Percentiles rank a stretch among this genome's conserved stretches.
phyloP scores from a whole-genome alignment of 2,797 vertebrate genomes.

The Decapterus maruadsi region DNA sequence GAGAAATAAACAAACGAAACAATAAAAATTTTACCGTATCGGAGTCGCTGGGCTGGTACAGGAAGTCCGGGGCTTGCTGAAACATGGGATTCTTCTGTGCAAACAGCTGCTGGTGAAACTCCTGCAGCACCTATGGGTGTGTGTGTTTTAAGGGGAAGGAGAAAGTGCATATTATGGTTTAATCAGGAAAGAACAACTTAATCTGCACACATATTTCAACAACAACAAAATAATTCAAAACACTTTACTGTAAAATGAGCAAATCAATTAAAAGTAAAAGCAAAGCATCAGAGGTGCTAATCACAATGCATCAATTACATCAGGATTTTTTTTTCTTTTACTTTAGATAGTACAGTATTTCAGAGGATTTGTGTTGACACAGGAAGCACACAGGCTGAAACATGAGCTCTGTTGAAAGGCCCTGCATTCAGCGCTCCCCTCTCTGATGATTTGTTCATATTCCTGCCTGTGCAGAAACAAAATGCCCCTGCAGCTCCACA shows the following conservation, averaged over 20 bases:
- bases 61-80: constrained; percentile 89
- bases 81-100: constrained; percentile 91
- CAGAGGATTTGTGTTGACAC: constrained; percentile 13
- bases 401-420: constrained; percentile 5
- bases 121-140: constrained; percentile 87
- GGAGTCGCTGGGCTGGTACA: constrained; percentile 92
- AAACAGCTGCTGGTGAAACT: constrained; percentile 94
- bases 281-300: neutral
- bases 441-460: constrained; percentile 45
- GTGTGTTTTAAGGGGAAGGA: neutral
- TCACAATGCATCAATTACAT: neutral
- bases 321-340: neutral
- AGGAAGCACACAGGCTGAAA: constrained; percentile 46
- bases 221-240: too few relatives aligned
- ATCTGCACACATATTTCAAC: neutral
- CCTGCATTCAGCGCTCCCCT: neutral
- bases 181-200: neutral
- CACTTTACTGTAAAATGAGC: too few relatives aligned
- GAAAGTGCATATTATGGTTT: neutral
- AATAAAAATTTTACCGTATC: constrained; percentile 88
- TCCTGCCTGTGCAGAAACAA: constrained; percentile 58
- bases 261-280: neutral
- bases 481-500: constrained; percentile 46
- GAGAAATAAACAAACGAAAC: neutral
- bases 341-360: neutral